Percentiles rank a stretch among this genome's conserved stretches.
These are phyloP conservation scores for Semaprochilodus insignis DNA, from an alignment of 2,797 vertebrate species.

Conservation along the genomic window DNA sequence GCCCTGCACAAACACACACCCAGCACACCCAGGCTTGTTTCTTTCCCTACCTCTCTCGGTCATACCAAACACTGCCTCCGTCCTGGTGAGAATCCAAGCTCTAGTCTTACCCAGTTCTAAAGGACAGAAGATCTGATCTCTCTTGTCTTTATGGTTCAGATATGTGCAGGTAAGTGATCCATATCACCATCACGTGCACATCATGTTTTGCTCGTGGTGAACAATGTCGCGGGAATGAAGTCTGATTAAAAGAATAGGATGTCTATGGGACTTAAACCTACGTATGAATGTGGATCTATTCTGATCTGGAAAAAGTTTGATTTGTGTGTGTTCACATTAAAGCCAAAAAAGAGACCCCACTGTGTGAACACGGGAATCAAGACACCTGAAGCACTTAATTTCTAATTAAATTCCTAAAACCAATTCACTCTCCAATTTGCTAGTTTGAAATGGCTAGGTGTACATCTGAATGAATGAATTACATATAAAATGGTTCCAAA, in stretches of 20 bases:
- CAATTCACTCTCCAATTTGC: no score
- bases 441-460: no score
- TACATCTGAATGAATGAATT: no score
- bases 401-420: no score
- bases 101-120: not conserved
- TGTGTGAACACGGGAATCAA: no score
- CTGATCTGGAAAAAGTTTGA: not conserved
- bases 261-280: no score
- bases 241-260: no score
- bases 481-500: no score
- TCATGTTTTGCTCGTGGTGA: not conserved
- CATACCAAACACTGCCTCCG: not conserved
- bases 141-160: not conserved
- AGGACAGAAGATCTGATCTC: constrained; percentile 2
- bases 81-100: not conserved
- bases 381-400: no score
- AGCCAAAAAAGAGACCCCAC: no score
- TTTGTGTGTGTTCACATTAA: not conserved
- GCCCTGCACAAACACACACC: constrained; percentile 34
- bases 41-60: not conserved
- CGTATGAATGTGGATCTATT: not conserved
- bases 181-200: not conserved
- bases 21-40: not conserved
- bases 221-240: not conserved
- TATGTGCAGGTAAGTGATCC: not conserved